These are phyloP conservation scores for Ammodytes dubius DNA, from an alignment of 2,113 vertebrate genomes.

Conservation along the genomic window DNA sequence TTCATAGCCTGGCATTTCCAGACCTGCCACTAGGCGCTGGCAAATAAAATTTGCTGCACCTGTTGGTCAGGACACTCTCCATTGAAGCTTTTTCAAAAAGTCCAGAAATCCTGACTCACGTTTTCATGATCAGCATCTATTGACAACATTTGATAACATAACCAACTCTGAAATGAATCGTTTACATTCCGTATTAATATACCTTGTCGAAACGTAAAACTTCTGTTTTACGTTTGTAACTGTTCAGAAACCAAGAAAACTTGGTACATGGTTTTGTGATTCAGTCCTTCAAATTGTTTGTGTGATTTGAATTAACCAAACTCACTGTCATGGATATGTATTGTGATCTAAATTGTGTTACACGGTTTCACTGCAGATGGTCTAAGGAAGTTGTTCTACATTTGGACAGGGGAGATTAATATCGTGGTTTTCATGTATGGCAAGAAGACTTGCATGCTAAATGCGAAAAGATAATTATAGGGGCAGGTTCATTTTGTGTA, in stretches of 20 bases:
- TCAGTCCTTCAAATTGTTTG: constrained; percentile 2
- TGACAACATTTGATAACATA: too few relatives aligned
- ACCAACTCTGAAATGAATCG: neutral
- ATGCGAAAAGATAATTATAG: neutral
- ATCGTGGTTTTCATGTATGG: constrained; percentile 9
- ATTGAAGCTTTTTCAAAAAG: too few relatives aligned
- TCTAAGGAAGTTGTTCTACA: neutral
- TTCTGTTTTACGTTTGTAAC: too few relatives aligned
- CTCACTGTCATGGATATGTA: neutral
- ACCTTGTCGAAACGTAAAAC: neutral
- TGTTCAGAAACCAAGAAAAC: constrained; percentile 25
- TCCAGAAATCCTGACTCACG: too few relatives aligned
- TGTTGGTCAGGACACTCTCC: too few relatives aligned
- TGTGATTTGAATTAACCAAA: constrained; percentile 11
- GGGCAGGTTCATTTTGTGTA: neutral
- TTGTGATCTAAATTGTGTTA: neutral
- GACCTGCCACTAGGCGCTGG: too few relatives aligned
- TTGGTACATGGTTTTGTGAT: neutral
- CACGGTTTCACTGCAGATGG: neutral
- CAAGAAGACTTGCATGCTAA: neutral
- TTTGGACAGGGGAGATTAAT: constrained; percentile 9
- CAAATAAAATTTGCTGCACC: too few relatives aligned
- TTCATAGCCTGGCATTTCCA: too few relatives aligned
- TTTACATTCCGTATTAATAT: constrained; percentile 23
- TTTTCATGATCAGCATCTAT: too few relatives aligned